Percentiles rank a stretch among this genome's conserved stretches.
phyloP scores from a whole-genome alignment of 2,888 invertebrate species.

The Ellobium chinense region DNA sequence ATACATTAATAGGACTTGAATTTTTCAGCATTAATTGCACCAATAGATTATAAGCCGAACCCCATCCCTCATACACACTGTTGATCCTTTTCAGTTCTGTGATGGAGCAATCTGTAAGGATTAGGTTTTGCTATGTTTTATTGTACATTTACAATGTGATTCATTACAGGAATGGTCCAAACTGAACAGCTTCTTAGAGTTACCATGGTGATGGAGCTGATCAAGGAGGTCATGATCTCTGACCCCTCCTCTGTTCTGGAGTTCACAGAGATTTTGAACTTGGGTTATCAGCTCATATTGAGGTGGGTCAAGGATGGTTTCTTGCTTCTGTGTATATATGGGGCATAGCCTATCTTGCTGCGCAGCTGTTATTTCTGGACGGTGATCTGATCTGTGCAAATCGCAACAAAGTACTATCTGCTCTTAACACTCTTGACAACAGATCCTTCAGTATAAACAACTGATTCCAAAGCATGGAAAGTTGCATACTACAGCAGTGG shows the following conservation, averaged over 20 bases:
- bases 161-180: conserved; percentile 65
- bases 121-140: background rate
- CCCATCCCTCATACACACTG: background rate
- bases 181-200: conserved; percentile 60
- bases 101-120: no score
- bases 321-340: background rate
- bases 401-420: no score
- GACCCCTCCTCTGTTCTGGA: conserved; percentile 62
- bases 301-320: conserved; percentile 54
- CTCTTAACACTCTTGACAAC: no score
- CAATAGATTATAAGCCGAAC: no score
- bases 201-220: conserved; percentile 63
- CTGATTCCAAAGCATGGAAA: no score
- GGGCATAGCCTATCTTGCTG: no score
- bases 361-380: no score
- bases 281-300: conserved; percentile 66
- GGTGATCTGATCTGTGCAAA: no score
- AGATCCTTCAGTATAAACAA: no score
- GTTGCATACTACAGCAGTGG: no score
- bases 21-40: no score
- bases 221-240: conserved; percentile 64
- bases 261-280: conserved; percentile 58
- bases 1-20: no score
- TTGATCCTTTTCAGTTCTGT: background rate
- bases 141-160: background rate